Percentiles rank a stretch among this genome's conserved stretches.
These are phyloP conservation scores for Huso huso DNA, from an alignment of 2,797 vertebrate genomes.

Conservation along the genomic window DNA sequence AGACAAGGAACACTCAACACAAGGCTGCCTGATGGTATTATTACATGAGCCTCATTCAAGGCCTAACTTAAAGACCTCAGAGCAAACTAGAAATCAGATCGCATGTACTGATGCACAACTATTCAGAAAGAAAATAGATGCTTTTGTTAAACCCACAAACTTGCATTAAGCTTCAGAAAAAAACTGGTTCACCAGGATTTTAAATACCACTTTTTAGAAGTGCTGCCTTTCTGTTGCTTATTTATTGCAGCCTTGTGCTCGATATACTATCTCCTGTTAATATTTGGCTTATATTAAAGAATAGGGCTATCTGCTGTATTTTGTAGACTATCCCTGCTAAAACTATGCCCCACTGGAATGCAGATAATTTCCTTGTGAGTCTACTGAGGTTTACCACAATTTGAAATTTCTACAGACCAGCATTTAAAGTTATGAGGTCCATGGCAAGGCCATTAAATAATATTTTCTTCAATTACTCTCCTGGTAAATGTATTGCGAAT, in stretches of 20 bases:
- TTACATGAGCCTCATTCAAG: conserved; percentile 29
- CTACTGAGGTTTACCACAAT: conserved; percentile 40
- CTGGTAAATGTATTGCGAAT: conserved; percentile 41
- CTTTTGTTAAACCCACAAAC: background rate
- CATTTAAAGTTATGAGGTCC: conserved; percentile 32
- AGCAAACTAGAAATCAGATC: conserved; percentile 13
- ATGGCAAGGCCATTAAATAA: conserved; percentile 44
- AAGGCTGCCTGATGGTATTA: conserved; percentile 30
- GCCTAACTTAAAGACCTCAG: conserved; percentile 8
- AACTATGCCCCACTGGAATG: conserved; percentile 39
- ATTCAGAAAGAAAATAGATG: background rate
- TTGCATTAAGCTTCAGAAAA: background rate
- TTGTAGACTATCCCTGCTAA: conserved; percentile 33
- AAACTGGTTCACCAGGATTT: conserved; percentile 1
- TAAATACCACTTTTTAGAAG: background rate
- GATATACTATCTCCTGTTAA: conserved; percentile 31
- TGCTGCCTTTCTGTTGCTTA: conserved; percentile 35
- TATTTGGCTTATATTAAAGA: conserved; percentile 30
- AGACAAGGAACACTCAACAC: conserved; percentile 46
- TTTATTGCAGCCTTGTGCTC: conserved; percentile 36
- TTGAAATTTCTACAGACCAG: conserved; percentile 33
- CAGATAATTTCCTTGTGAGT: conserved; percentile 44
- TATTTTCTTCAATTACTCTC: conserved; percentile 31
- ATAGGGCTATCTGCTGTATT: conserved; percentile 30
- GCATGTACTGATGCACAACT: conserved; percentile 13